A percentile compares a stretch with the other conserved stretches of the same genome.
These are phyloP conservation scores for Erythrolamprus reginae DNA, from an alignment of 2,113 vertebrate genomes.

Conservation along the genomic window DNA sequence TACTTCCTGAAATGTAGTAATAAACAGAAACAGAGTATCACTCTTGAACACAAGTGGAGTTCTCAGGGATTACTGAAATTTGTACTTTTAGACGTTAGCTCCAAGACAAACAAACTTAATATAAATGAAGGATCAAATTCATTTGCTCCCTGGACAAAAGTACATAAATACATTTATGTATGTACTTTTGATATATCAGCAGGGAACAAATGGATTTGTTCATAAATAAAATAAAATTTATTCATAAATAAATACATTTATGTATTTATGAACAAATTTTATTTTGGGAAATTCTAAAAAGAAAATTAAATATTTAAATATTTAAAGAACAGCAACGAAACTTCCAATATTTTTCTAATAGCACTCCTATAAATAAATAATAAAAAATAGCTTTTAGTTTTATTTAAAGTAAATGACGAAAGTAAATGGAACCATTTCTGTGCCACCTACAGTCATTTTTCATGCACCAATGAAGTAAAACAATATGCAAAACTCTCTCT, in stretches of 20 bases:
- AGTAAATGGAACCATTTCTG: neutral
- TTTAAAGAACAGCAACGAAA: neutral
- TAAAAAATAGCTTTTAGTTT: neutral
- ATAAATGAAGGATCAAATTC: neutral
- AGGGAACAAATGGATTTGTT: too few species aligned
- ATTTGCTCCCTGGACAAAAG: neutral
- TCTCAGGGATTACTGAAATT: neutral
- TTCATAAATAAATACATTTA: too few species aligned
- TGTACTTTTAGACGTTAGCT: neutral
- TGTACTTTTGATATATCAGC: too few species aligned
- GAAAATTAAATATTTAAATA: neutral
- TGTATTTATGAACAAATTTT: neutral
- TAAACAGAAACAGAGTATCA: neutral
- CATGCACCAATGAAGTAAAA: slow-evolving; percentile 3
- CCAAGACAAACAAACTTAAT: neutral
- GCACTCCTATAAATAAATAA: neutral
- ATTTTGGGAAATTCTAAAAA: neutral
- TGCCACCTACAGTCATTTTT: neutral
- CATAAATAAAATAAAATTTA: too few species aligned
- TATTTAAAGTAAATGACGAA: neutral
- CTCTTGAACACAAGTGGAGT: neutral
- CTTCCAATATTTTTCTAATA: neutral
- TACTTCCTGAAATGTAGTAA: neutral
- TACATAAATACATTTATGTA: neutral
- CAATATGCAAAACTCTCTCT: slow-evolving; percentile 5